Base-by-base conservation (phyloP, 2,113 vertebrate genomes). In the Emydocephalus ijimae region DNA sequence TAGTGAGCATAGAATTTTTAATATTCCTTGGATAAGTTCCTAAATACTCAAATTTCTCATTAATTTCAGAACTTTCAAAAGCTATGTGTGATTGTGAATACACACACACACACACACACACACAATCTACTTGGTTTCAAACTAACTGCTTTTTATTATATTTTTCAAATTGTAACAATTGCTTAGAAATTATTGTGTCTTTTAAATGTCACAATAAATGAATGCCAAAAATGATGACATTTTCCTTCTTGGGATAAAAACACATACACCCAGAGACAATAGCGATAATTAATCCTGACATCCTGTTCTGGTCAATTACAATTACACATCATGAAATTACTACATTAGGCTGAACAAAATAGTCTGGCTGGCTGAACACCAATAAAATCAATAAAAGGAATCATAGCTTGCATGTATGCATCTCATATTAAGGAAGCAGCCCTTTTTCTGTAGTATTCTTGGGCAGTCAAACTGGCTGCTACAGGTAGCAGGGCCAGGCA, bases 1-100 rank as follows among this genome's bases (percentile, higher is more conserved):
- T 98, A 98, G 96, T 94, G 96, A 93, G 94, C 95, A 97, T 94
- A 97, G 96, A 97, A 97, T 97, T 96, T 97, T 98, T 98, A 96
- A 97, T 95, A 96, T 94, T 95, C 96, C 95, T 96, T 96, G 94
- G 97, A 94, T 94, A 95, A 90, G 12, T 87, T 55, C 57, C 94
- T 96, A 96, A 97, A 97, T 97, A 97, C 91, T 95, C 94, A 96
- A 93, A 97, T 96, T 97, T 98, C 95, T 97, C 93, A 96, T 96
- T 93, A 97, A 89, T 96, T 96, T 94, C 54, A 96, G 94, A 96
- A 95, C 94, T 93, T 3, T 95, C 88, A 92, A 93, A 90, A 91
- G 52, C 89, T 61, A 34, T 92, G 92, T 64, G 88, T 91, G 94
- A 18, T 23, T 91, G 20, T 39, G 64, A 45, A 4, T 3, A 61